Percentiles rank a stretch among this genome's conserved stretches.
These are phyloP conservation scores for Elaphurus davidianus DNA, from an alignment of 2,113 vertebrate species.

Conservation along the genomic window DNA sequence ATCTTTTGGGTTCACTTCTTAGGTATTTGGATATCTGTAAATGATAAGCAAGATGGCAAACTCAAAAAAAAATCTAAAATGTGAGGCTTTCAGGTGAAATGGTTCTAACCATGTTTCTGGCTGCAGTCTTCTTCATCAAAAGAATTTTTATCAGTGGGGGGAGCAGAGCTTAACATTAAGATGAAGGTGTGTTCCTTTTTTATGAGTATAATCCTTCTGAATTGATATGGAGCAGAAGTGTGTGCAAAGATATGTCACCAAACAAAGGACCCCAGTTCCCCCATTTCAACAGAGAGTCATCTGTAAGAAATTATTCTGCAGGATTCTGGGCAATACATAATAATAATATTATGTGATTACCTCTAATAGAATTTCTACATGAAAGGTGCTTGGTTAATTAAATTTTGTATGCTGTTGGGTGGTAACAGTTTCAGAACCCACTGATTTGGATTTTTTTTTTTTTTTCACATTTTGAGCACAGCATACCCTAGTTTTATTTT, in stretches of 20 bases:
- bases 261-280: not conserved
- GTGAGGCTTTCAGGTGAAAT: constrained; percentile 4
- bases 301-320: not conserved
- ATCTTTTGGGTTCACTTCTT: constrained; percentile 35
- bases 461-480: not conserved
- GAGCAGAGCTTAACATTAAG: constrained; percentile 36
- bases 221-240: constrained; percentile 10
- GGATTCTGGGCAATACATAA: not conserved
- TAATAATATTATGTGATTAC: not conserved
- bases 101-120: not conserved
- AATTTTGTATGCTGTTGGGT: not conserved
- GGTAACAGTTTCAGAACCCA: not conserved
- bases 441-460: not conserved
- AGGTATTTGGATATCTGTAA: constrained; percentile 52
- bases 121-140: constrained; percentile 36
- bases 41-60: constrained; percentile 49
- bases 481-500: not conserved
- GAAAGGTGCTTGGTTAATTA: constrained; percentile 12
- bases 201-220: constrained; percentile 36
- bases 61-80: not conserved
- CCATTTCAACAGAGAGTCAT: not conserved
- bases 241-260: constrained; percentile 6
- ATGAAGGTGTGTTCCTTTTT: constrained; percentile 32
- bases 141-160: not conserved
- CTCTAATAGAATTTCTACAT: constrained; percentile 15